Conservation (phyloP, 1,140 invertebrate genomes). For the Mylabris phalerata region DNA sequence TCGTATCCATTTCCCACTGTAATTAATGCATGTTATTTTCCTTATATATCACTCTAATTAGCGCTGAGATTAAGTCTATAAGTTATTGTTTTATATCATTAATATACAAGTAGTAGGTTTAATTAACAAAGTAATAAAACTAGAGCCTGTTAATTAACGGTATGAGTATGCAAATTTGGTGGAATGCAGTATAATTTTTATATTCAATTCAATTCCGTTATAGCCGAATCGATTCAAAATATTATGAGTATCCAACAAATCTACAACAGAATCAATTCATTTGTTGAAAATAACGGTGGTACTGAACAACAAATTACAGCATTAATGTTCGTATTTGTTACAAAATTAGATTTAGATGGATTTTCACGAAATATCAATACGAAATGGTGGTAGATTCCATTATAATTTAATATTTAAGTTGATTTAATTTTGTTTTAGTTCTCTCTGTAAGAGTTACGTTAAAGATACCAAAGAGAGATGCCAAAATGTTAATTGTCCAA, state of each 20-base stretch:
- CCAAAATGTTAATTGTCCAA: conserved; percentile 32
- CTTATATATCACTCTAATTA: too few relatives aligned
- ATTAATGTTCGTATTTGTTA: conserved; percentile 44
- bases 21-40: too few relatives aligned
- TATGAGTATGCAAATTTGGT: too few relatives aligned
- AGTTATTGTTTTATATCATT: too few relatives aligned
- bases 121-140: too few relatives aligned
- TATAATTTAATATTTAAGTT: conserved; percentile 4
- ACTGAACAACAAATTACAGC: conserved; percentile 44
- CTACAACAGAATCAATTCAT: conserved; percentile 38
- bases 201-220: background rate
- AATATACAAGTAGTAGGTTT: too few relatives aligned
- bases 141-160: too few relatives aligned
- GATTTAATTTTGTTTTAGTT: conserved; percentile 7
- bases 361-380: conserved; percentile 27
- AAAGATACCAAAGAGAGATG: conserved; percentile 26
- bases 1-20: too few relatives aligned
- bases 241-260: conserved; percentile 48
- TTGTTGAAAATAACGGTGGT: conserved; percentile 3
- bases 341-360: conserved; percentile 47
- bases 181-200: too few relatives aligned
- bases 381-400: conserved; percentile 28
- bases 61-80: too few relatives aligned
- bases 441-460: conserved; percentile 22
- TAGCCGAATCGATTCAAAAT: conserved; percentile 41